phyloP scores from a whole-genome alignment of 2,888 invertebrate species.

The Drosophila kambysellisi region DNA sequence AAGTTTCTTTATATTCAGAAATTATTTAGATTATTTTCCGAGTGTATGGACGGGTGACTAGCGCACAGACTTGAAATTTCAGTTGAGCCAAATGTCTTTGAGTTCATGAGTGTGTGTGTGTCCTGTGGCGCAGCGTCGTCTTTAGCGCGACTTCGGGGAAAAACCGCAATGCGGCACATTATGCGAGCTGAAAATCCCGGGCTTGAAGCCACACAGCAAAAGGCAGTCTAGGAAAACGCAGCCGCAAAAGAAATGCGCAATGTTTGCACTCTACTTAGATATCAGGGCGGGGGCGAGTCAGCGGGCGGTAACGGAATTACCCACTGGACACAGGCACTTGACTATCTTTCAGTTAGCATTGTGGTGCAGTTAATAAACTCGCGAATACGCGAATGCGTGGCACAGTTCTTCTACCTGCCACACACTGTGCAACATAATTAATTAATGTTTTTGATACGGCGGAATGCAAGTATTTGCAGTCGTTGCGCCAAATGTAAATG shows the following conservation, averaged over 20 bases:
- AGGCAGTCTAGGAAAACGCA: slow-evolving; percentile 57
- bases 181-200: slow-evolving; percentile 76
- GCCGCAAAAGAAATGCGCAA: slow-evolving; percentile 71
- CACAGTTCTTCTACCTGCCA: neutral
- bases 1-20: neutral
- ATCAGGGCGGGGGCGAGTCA: slow-evolving; percentile 9
- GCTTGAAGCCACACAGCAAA: slow-evolving; percentile 57
- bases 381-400: slow-evolving; percentile 10
- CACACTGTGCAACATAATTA: slow-evolving; percentile 48
- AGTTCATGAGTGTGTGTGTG: slow-evolving; percentile 27
- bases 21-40: neutral
- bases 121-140: slow-evolving; percentile 60
- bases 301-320: slow-evolving; percentile 13
- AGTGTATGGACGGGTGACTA: slow-evolving; percentile 20
- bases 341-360: slow-evolving; percentile 27
- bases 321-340: slow-evolving; percentile 36
- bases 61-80: slow-evolving; percentile 48
- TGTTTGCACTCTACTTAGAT: slow-evolving; percentile 50
- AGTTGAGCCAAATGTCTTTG: slow-evolving; percentile 44
- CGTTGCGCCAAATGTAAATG: slow-evolving; percentile 49
- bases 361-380: slow-evolving; percentile 56
- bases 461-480: slow-evolving; percentile 45
- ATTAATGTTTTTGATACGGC: slow-evolving; percentile 58
- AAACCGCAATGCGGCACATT: slow-evolving; percentile 83
- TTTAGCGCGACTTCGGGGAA: slow-evolving; percentile 67